Percentiles rank a stretch among this genome's conserved stretches.
Evolutionary conservation across 2,888 invertebrate species (phyloP).

Genomic region (Bruchidius siliquastri): DNA sequence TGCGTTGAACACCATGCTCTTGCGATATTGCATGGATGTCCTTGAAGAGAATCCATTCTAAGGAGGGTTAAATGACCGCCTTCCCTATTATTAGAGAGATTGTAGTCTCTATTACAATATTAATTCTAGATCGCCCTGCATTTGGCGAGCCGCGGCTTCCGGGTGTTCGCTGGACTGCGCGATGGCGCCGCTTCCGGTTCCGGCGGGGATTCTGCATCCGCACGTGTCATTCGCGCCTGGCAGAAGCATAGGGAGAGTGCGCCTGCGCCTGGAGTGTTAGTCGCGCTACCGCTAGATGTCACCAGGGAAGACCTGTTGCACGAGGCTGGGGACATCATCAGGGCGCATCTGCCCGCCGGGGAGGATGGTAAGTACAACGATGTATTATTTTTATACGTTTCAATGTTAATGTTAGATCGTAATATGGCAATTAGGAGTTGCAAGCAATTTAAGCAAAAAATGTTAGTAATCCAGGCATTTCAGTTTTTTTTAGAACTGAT

Average conservation of each 20-base stretch:
- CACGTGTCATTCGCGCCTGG: conserved; percentile 51
- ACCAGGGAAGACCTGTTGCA: conserved; percentile 75
- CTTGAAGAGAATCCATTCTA: no score
- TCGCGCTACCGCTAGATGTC: conserved; percentile 71
- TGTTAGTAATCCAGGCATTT: no score
- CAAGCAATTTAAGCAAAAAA: no score
- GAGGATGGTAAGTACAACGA: conserved; percentile 65
- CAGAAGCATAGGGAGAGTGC: conserved; percentile 46
- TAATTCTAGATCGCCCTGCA: conserved; percentile 60
- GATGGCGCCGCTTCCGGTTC: conserved; percentile 53
- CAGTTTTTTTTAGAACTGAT: no score
- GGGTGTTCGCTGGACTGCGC: conserved; percentile 71
- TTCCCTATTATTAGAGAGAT: no score
- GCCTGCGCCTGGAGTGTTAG: conserved; percentile 48
- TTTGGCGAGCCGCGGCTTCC: conserved; percentile 66
- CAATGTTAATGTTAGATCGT: no score
- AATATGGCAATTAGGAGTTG: no score
- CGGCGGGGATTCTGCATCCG: conserved; percentile 57
- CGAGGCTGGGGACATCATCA: conserved; percentile 72
- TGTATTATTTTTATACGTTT: no score
- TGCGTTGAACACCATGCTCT: no score
- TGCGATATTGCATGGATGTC: no score
- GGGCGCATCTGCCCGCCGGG: conserved; percentile 75
- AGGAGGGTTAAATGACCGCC: no score
- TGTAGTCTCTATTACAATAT: no score